These are phyloP conservation scores for Petrophora chlorosata DNA, from an alignment of 2,888 invertebrate species.

Conservation along the genomic window DNA sequence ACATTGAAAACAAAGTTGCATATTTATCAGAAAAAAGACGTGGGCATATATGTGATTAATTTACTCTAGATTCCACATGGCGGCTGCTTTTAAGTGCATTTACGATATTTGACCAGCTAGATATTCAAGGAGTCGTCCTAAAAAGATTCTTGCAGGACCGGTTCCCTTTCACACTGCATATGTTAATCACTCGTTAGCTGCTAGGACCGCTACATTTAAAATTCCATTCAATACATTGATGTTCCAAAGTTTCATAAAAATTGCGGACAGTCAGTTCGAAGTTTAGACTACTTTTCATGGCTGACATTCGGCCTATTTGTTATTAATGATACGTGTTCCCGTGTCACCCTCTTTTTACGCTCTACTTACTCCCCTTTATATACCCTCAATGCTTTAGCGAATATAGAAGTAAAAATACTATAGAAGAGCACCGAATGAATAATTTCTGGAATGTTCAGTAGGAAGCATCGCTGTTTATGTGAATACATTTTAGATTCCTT, in stretches of 20 bases:
- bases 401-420: background rate
- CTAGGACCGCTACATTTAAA: too few relatives aligned
- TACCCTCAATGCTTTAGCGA: background rate
- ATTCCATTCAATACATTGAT: too few relatives aligned
- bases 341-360: conserved; percentile 19
- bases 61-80: background rate
- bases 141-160: conserved; percentile 1
- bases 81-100: background rate
- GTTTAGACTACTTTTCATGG: too few relatives aligned
- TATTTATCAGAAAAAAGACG: too few relatives aligned
- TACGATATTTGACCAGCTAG: background rate
- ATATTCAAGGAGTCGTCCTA: background rate
- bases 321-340: background rate
- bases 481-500: background rate
- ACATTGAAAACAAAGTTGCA: too few relatives aligned
- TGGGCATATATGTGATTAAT: too few relatives aligned
- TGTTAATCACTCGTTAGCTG: too few relatives aligned
- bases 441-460: too few relatives aligned
- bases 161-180: background rate
- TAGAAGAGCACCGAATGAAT: too few relatives aligned
- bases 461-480: too few relatives aligned
- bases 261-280: too few relatives aligned
- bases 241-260: too few relatives aligned
- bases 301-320: background rate
- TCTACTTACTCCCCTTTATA: conserved; percentile 22